These are phyloP conservation scores for Anastatus disparis DNA, from an alignment of 1,140 invertebrate species.

Conservation along the genomic window DNA sequence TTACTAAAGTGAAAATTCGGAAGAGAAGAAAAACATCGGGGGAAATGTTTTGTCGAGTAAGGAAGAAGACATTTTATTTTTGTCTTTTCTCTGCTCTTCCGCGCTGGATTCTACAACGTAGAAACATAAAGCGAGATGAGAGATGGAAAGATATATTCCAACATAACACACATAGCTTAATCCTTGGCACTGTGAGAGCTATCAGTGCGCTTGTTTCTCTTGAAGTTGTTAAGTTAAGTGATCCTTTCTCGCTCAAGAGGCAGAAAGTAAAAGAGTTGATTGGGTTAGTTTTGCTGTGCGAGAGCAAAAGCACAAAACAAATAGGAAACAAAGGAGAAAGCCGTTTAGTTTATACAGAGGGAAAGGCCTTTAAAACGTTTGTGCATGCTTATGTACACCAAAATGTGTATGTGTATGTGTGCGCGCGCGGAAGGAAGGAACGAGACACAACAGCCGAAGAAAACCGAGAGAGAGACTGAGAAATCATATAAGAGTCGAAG, in stretches of 20 bases:
- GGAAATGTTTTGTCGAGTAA: too few species aligned
- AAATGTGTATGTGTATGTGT: too few species aligned
- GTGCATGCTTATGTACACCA: too few species aligned
- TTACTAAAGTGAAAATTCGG: too few species aligned
- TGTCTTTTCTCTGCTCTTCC: too few species aligned
- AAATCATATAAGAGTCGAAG: slow-evolving; percentile 33
- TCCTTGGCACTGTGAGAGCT: background rate
- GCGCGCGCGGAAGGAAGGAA: slow-evolving; percentile 50
- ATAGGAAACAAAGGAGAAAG: slow-evolving; percentile 4
- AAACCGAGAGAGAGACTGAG: slow-evolving; percentile 5
- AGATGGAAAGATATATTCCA: too few species aligned
- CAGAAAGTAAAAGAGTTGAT: background rate
- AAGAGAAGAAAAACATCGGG: too few species aligned
- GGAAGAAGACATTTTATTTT: too few species aligned
- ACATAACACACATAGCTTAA: background rate
- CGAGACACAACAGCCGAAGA: background rate
- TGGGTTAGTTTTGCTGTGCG: slow-evolving; percentile 9
- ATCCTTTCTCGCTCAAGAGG: slow-evolving; percentile 10
- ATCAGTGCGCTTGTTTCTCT: slow-evolving; percentile 15
- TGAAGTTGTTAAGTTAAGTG: slow-evolving; percentile 15
- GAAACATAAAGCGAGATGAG: background rate
- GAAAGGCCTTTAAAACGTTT: too few species aligned
- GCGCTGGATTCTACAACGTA: background rate
- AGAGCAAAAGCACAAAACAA: background rate
- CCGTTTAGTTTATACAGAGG: background rate